These are phyloP conservation scores for Lepidurus apus DNA, from an alignment of 1,140 invertebrate species.

Conservation along the genomic window DNA sequence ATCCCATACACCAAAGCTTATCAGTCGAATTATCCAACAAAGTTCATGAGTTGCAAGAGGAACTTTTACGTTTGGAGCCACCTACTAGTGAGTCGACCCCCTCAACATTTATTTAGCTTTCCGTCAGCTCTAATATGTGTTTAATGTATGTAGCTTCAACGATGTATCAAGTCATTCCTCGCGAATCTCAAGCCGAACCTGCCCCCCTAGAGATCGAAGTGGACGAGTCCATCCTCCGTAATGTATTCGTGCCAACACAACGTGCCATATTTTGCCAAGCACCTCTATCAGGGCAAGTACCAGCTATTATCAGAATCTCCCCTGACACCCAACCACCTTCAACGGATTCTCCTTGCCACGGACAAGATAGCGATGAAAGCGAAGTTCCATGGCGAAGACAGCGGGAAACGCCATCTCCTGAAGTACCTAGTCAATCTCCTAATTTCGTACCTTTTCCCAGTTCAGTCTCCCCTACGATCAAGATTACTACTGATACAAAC, in stretches of 20 bases:
- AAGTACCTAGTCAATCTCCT: not conserved
- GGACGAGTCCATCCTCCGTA: not conserved
- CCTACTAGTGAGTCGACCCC: slow-evolving; percentile 40
- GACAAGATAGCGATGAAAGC: not conserved
- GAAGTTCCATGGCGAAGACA: not conserved
- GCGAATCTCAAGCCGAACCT: not conserved
- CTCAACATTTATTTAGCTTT: not conserved
- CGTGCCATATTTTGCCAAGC: not conserved
- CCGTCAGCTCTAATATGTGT: not conserved
- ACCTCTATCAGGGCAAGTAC: not conserved
- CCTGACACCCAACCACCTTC: not conserved
- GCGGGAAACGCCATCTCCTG: not conserved
- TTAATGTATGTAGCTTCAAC: slow-evolving; percentile 23
- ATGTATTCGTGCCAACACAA: not conserved
- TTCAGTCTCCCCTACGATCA: not conserved
- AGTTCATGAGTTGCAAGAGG: slow-evolving; percentile 45
- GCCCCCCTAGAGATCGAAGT: not conserved
- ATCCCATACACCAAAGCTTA: slow-evolving; percentile 34
- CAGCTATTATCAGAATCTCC: not conserved
- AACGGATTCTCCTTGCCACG: not conserved
- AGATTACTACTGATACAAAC: not conserved
- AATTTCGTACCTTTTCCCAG: not conserved
- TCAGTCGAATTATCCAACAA: slow-evolving; percentile 41
- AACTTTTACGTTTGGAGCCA: slow-evolving; percentile 44
- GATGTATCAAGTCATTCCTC: not conserved